Evolutionary conservation across 2,888 invertebrate genomes (phyloP).

Genomic region (Aricia artaxerxes): DNA sequence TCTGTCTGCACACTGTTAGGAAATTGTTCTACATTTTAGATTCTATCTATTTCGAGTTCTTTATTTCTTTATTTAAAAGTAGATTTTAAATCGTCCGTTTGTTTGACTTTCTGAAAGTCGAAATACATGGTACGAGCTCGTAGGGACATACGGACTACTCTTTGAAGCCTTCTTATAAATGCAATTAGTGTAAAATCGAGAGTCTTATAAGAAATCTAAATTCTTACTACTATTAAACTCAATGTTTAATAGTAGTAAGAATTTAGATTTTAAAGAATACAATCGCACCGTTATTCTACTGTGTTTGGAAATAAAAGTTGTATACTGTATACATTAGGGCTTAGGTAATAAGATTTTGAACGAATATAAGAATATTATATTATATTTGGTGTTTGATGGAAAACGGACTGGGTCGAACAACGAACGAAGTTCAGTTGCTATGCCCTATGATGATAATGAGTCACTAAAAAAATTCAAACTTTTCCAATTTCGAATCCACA

Average conservation of each 20-base stretch:
- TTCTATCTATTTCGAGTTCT: neutral
- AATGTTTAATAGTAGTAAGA: too few relatives aligned
- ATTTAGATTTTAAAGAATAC: too few relatives aligned
- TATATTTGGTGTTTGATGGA: neutral
- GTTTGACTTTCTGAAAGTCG: neutral
- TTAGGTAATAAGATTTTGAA: too few relatives aligned
- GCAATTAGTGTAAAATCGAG: too few relatives aligned
- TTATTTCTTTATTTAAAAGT: neutral
- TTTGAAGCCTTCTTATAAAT: neutral
- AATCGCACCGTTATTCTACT: too few relatives aligned
- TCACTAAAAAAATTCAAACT: neutral
- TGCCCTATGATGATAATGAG: neutral
- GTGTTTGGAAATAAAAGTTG: too few relatives aligned
- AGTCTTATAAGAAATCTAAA: too few relatives aligned
- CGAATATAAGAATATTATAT: neutral
- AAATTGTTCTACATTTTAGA: conserved; percentile 6
- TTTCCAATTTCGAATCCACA: neutral
- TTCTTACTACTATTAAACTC: too few relatives aligned
- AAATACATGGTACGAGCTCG: neutral
- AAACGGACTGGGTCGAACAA: too few relatives aligned
- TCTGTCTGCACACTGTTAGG: conserved; percentile 30
- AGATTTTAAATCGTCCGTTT: too few relatives aligned
- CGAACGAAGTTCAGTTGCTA: too few relatives aligned
- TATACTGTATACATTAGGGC: too few relatives aligned
- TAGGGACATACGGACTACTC: neutral